Percentiles rank a stretch among this genome's conserved stretches.
These are phyloP conservation scores for Seira ritae DNA, from an alignment of 2,888 invertebrate genomes.

Conservation along the genomic window DNA sequence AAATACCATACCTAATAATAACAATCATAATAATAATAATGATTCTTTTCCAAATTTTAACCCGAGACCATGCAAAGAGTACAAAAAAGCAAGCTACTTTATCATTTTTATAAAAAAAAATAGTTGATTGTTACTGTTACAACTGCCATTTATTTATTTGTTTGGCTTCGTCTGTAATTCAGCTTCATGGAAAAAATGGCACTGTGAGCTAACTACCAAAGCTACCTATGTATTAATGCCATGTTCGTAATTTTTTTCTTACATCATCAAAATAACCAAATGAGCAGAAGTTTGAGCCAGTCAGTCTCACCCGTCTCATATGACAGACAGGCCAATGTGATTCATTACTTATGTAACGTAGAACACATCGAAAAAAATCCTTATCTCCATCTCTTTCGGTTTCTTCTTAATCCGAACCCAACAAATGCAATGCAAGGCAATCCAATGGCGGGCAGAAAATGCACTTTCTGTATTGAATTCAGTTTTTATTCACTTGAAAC, in stretches of 20 bases:
- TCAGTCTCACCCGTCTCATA: slow-evolving; percentile 60
- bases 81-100: slow-evolving; percentile 22
- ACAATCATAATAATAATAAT: slow-evolving; percentile 35
- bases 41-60: slow-evolving; percentile 42
- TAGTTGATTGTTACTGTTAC: slow-evolving; percentile 47
- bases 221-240: background rate
- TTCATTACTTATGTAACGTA: slow-evolving; percentile 57
- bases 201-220: slow-evolving; percentile 15
- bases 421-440: slow-evolving; percentile 9
- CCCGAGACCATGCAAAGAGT: slow-evolving; percentile 21
- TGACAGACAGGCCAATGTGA: slow-evolving; percentile 60
- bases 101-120: slow-evolving; percentile 37
- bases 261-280: slow-evolving; percentile 32
- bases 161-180: slow-evolving; percentile 1
- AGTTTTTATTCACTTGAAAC: slow-evolving; percentile 7
- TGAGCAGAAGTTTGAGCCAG: slow-evolving; percentile 58
- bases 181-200: slow-evolving; percentile 33
- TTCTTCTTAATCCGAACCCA: slow-evolving; percentile 36
- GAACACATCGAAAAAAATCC: slow-evolving; percentile 44
- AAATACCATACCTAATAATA: slow-evolving; percentile 17
- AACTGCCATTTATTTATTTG: too few species aligned
- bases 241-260: too few species aligned
- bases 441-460: slow-evolving; percentile 12
- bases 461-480: slow-evolving; percentile 33
- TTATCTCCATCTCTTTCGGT: slow-evolving; percentile 55